Conservation (phyloP, 2,888 invertebrate genomes). For the Saturnia pavonia region DNA sequence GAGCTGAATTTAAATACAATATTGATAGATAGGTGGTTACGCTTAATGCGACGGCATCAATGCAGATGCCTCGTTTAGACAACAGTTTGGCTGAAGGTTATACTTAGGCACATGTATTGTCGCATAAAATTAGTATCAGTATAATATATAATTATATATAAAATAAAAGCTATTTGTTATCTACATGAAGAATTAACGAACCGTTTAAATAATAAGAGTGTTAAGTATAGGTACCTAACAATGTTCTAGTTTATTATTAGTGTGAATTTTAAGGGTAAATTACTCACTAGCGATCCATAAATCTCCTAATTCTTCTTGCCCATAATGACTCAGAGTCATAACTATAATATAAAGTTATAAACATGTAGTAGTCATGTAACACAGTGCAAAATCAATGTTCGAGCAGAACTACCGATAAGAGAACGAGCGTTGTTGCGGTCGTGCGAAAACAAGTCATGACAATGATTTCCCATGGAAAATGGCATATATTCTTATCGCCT, state of each 20-base stretch:
- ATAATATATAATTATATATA: not conserved
- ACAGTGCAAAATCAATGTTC: conserved; percentile 60
- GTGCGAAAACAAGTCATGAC: conserved; percentile 40
- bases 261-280: conserved; percentile 44
- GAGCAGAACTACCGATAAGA: conserved; percentile 51
- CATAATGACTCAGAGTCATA: conserved; percentile 62
- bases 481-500: conserved; percentile 51
- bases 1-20: too few species aligned
- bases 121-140: too few species aligned
- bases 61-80: too few species aligned
- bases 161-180: not conserved
- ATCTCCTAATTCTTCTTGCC: conserved; percentile 62
- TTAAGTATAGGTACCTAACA: not conserved
- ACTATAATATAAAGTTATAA: conserved; percentile 60
- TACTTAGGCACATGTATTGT: too few species aligned
- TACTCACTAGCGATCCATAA: conserved; percentile 68
- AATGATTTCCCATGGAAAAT: conserved; percentile 52
- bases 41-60: too few species aligned
- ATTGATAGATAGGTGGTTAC: too few species aligned
- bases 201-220: not conserved
- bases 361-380: conserved; percentile 56
- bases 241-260: conserved; percentile 25
- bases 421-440: conserved; percentile 32
- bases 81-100: too few species aligned
- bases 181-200: not conserved